Evolutionary conservation across 1,140 invertebrate genomes (phyloP), one percentile per base, ranked within the genome.

Genomic region (Paracyclopina nana): DNA sequence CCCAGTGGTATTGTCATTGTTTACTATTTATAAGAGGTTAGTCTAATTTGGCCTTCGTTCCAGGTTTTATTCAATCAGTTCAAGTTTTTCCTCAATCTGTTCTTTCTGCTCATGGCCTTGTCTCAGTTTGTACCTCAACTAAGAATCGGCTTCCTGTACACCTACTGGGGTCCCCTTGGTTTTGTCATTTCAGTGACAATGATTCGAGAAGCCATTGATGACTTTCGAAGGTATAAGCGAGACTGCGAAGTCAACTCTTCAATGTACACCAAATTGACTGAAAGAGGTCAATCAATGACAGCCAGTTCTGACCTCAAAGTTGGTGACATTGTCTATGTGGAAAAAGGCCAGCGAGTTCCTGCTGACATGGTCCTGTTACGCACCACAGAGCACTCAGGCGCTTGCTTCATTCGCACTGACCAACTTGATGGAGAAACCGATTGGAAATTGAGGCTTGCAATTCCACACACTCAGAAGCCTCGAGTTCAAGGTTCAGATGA

Each of bases 381-480:
- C 52, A 97, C 94, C 1, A 90, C 90, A 38, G 94, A 98, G 65
- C 81, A 79, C 55, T 80, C 77, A 60, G 94, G 92, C 1, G 76
- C 90, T 0, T 94, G 94, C 59, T 99, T 97, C 63, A 84, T 98
- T n/a, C 72, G 92, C 56, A 99, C 95, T 0, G 95, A 99, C 69
- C 95, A 99, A 65, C 65, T 99, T 53, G 94, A 98, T 67, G 95
- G 94, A 38, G 94, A 98, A 69, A 98, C 92, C 49, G 95, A 99
- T 68, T 98, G 94, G 94, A 99, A 99, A 68, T 70, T 98, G 28
- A 71, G 90, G 55, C 68, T 97, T 42, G 88, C 94, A 12, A 76
- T 98, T 46, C 77, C 83, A 3, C 76, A 78, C 6, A 96, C 90
- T 1, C 91, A 97, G 65, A 85, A 87, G 61, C 67, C 95, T 8